These are phyloP conservation scores for Nymphalis c-album DNA, from an alignment of 2,888 invertebrate species.

Conservation along the genomic window DNA sequence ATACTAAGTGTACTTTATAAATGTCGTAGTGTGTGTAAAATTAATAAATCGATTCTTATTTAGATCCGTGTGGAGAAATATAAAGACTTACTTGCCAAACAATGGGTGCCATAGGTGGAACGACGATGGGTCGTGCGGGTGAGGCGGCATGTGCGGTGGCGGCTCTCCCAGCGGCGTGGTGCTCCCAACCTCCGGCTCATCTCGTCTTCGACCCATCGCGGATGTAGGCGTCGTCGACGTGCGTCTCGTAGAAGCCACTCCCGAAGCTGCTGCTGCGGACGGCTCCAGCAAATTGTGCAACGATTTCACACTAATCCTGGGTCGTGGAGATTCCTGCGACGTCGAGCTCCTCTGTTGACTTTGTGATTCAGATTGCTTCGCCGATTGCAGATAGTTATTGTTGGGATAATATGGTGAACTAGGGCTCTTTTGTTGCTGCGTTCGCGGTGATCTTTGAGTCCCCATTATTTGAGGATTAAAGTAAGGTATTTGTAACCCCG, in stretches of 20 bases:
- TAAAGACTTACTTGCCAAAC: conserved; percentile 88
- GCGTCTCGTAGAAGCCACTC: conserved; percentile 75
- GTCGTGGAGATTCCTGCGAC: conserved; percentile 76
- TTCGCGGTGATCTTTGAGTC: conserved; percentile 86
- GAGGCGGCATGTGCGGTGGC: conserved; percentile 52
- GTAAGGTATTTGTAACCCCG: conserved; percentile 69
- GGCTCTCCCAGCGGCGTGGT: conserved; percentile 82
- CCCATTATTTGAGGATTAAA: conserved; percentile 68
- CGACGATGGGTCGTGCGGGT: conserved; percentile 77
- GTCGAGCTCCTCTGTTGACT: conserved; percentile 54
- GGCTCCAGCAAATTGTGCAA: conserved; percentile 78
- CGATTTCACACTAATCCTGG: conserved; percentile 83
- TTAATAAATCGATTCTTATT: conserved; percentile 13
- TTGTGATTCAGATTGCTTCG: conserved; percentile 59
- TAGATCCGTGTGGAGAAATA: not conserved
- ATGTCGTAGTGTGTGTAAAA: not conserved
- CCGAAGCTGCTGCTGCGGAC: conserved; percentile 81
- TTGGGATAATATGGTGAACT: conserved; percentile 71
- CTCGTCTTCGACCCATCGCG: conserved; percentile 73
- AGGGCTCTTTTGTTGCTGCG: conserved; percentile 76
- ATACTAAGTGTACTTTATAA: conserved; percentile 3
- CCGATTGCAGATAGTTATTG: conserved; percentile 70
- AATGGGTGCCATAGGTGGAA: conserved; percentile 92
- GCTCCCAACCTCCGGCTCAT: conserved; percentile 84
- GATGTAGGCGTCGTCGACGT: conserved; percentile 72